Conservation (phyloP, 2,888 invertebrate species). For the Synergus umbraculus region DNA sequence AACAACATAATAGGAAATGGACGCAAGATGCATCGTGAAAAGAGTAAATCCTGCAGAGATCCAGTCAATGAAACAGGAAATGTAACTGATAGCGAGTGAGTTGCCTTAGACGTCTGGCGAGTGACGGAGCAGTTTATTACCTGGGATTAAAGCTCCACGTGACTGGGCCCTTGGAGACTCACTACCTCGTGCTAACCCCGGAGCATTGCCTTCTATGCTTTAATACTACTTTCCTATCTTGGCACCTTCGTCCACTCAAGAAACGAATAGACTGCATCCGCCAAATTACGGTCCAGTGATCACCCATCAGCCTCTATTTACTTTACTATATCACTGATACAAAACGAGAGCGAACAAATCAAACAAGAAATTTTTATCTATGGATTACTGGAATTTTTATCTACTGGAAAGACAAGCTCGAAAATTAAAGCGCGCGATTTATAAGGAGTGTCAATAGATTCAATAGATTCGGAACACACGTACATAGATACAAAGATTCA, state of each 20-base stretch:
- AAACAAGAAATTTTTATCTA: background rate
- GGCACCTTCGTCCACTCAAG: constrained; percentile 45
- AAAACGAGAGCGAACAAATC: constrained; percentile 23
- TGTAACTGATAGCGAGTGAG: constrained; percentile 64
- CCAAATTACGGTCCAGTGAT: constrained; percentile 27
- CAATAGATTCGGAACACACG: too few relatives aligned
- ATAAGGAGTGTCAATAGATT: too few relatives aligned
- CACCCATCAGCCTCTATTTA: constrained; percentile 34
- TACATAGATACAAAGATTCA: background rate
- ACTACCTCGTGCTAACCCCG: background rate
- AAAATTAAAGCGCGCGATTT: too few relatives aligned
- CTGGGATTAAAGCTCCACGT: constrained; percentile 68
- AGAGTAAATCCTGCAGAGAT: constrained; percentile 53
- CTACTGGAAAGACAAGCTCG: too few relatives aligned
- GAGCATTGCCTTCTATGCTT: background rate
- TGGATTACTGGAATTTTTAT: too few relatives aligned
- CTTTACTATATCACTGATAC: constrained; percentile 8
- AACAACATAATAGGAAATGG: too few relatives aligned
- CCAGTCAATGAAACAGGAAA: constrained; percentile 64
- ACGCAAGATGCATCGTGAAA: constrained; percentile 14
- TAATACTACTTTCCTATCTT: constrained; percentile 44
- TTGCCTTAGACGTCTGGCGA: constrained; percentile 55
- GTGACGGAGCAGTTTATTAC: constrained; percentile 68
- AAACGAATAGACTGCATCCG: constrained; percentile 35
- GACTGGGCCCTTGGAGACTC: constrained; percentile 61